These are phyloP conservation scores for Aspidiotus rigidus DNA, from an alignment of 2,888 invertebrate genomes.

Conservation along the genomic window DNA sequence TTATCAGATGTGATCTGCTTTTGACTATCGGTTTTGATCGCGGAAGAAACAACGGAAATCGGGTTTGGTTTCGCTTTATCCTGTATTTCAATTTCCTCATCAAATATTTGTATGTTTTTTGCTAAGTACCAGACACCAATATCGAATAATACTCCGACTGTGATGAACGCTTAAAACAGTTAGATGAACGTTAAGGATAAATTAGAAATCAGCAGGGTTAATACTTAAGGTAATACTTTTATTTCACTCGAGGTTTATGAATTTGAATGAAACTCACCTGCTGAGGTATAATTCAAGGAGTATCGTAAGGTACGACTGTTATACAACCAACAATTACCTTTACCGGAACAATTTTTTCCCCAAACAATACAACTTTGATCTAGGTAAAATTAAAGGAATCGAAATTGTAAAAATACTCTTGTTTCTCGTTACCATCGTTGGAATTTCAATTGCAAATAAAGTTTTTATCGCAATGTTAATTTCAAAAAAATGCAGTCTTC, in stretches of 20 bases:
- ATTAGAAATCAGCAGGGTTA: not conserved
- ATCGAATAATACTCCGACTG: constrained; percentile 53
- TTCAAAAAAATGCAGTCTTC: too few species aligned
- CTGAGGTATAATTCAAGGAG: constrained; percentile 50
- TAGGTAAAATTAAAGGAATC: constrained; percentile 36
- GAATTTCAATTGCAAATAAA: not conserved
- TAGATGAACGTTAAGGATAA: not conserved
- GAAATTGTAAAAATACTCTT: not conserved
- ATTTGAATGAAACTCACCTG: constrained; percentile 43
- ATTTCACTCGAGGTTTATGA: not conserved
- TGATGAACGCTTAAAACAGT: constrained; percentile 48
- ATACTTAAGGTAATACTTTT: not conserved
- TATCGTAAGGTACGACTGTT: constrained; percentile 52
- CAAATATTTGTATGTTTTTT: constrained; percentile 52
- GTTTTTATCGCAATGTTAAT: not conserved
- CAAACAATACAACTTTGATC: constrained; percentile 59
- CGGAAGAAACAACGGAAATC: too few species aligned
- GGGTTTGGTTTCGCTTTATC: too few species aligned
- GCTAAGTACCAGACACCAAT: constrained; percentile 52
- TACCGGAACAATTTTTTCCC: constrained; percentile 54
- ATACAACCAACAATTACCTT: constrained; percentile 59
- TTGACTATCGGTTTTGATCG: not conserved
- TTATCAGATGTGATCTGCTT: not conserved
- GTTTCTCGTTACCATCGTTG: not conserved
- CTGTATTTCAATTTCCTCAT: constrained; percentile 40